Evolutionary conservation across 2,797 vertebrate species (phyloP).

Genomic region (Zonotrichia albicollis): DNA sequence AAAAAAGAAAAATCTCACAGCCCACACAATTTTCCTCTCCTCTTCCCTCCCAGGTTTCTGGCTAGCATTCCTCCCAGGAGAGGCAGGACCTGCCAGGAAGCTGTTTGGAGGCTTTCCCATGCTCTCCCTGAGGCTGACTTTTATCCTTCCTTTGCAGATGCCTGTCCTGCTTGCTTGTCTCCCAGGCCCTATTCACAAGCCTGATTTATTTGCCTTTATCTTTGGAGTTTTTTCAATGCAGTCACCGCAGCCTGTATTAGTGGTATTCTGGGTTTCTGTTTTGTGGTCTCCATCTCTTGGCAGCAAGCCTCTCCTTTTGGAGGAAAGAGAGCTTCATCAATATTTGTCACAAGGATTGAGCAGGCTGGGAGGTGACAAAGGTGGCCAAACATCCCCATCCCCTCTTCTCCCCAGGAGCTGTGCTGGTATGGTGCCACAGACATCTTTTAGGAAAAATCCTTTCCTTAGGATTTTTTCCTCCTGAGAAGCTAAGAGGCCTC

Average conservation of each 20-base stretch:
- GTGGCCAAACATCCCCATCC: accelerated
- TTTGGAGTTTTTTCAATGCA: neutral
- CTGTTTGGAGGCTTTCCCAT: neutral
- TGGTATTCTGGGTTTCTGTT: neutral
- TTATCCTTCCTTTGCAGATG: neutral
- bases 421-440: neutral
- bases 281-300: neutral
- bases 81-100: neutral
- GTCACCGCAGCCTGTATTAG: neutral
- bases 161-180: neutral
- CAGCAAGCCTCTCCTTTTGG: neutral
- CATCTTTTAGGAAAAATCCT: too few species aligned
- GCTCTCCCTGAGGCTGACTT: neutral
- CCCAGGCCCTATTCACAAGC: neutral
- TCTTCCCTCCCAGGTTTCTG: neutral
- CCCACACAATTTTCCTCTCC: neutral
- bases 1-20: neutral
- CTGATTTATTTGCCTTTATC: neutral
- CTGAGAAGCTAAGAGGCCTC: too few species aligned
- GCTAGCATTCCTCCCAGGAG: accelerated
- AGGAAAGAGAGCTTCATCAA: neutral
- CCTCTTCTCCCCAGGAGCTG: neutral
- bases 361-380: neutral
- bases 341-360: neutral
- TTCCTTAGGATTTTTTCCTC: too few species aligned